A percentile compares a stretch with the other conserved stretches of the same genome.
These are phyloP conservation scores for Anguilla marmorata DNA, from an alignment of 2,797 vertebrate species.

Conservation along the genomic window DNA sequence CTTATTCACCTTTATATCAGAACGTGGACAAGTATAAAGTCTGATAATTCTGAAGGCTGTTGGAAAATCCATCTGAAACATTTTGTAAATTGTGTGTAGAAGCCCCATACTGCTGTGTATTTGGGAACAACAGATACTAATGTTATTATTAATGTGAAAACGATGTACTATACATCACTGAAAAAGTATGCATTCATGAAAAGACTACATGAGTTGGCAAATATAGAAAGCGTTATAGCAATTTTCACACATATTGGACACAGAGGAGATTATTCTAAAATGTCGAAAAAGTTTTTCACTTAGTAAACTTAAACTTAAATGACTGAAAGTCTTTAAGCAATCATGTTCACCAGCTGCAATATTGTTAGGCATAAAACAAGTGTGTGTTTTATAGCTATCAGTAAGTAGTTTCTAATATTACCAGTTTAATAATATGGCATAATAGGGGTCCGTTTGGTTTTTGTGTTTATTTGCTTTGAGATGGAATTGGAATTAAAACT, in stretches of 20 bases:
- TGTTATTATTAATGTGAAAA: background rate
- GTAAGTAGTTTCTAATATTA: background rate
- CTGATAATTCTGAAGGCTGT: background rate
- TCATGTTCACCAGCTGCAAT: background rate
- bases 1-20: background rate
- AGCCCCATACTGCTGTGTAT: background rate
- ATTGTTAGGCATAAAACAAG: background rate
- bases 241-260: slow-evolving; percentile 17
- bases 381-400: background rate
- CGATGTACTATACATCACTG: slow-evolving; percentile 16
- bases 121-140: background rate
- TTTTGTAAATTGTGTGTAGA: background rate
- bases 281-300: slow-evolving; percentile 38
- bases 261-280: slow-evolving; percentile 19
- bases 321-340: background rate
- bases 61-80: background rate
- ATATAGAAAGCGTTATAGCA: background rate
- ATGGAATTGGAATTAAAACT: background rate
- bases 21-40: background rate
- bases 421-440: background rate
- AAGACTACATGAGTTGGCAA: background rate
- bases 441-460: background rate
- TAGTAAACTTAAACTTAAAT: background rate
- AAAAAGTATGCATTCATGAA: slow-evolving; percentile 17
- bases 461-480: background rate